Conservation (phyloP, 1,140 invertebrate genomes). For the Megathymus violae region DNA sequence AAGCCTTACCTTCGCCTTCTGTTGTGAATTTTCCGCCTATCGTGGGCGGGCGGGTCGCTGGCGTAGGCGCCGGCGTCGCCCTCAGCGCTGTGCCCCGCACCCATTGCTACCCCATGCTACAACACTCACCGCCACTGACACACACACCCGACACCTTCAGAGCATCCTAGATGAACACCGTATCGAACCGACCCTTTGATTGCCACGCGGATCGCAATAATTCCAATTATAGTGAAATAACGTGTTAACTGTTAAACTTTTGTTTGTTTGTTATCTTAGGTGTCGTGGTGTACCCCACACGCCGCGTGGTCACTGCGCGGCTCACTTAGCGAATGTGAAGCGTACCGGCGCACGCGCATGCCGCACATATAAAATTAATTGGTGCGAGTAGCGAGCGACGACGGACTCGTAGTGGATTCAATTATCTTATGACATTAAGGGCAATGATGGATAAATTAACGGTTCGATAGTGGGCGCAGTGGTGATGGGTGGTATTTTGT, state of each 20-base stretch:
- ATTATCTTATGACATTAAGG: slow-evolving; percentile 41
- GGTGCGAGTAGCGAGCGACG: slow-evolving; percentile 44
- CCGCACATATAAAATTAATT: slow-evolving; percentile 54
- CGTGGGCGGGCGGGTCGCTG: slow-evolving; percentile 73
- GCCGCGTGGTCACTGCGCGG: slow-evolving; percentile 66
- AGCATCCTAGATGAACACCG: slow-evolving; percentile 15
- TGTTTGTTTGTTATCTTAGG: slow-evolving; percentile 26
- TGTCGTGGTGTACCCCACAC: slow-evolving; percentile 34
- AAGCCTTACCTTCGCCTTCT: slow-evolving; percentile 70
- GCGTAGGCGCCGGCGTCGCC: slow-evolving; percentile 68
- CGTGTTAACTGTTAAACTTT: slow-evolving; percentile 45
- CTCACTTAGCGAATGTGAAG: slow-evolving; percentile 73
- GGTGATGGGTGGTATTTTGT: not conserved
- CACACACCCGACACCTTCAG: slow-evolving; percentile 52
- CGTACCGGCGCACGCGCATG: slow-evolving; percentile 69
- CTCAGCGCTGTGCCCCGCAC: slow-evolving; percentile 75
- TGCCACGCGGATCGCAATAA: not conserved
- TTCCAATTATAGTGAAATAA: slow-evolving; percentile 7
- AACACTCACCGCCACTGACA: slow-evolving; percentile 70
- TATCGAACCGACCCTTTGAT: slow-evolving; percentile 27
- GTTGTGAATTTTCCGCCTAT: slow-evolving; percentile 59
- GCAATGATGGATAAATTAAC: slow-evolving; percentile 30
- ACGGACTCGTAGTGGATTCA: slow-evolving; percentile 30
- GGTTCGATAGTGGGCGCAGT: not conserved
- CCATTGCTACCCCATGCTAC: slow-evolving; percentile 78